Evolutionary conservation across 2,888 invertebrate genomes (phyloP).

Genomic region (Onchidella celtica): DNA sequence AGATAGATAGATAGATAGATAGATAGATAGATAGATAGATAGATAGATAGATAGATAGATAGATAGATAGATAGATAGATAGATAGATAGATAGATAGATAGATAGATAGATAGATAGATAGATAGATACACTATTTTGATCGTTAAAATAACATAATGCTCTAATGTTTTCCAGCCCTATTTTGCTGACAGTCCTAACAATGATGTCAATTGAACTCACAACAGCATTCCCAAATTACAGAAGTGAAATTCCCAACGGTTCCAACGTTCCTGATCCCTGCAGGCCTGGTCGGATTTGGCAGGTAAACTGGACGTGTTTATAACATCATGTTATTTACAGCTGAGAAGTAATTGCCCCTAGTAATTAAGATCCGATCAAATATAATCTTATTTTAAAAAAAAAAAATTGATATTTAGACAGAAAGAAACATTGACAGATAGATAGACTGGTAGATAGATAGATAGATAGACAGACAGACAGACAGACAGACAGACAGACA

Average conservation of each 20-base stretch:
- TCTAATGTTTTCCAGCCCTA: background rate
- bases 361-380: too few species aligned
- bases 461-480: too few species aligned
- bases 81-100: background rate
- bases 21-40: slow-evolving; percentile 10
- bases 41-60: slow-evolving; percentile 10
- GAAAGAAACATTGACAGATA: too few species aligned
- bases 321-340: too few species aligned
- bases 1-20: background rate
- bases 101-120: background rate
- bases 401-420: too few species aligned
- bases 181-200: background rate
- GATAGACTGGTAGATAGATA: too few species aligned
- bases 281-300: background rate
- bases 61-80: background rate
- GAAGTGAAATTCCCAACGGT: background rate
- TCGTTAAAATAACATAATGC: background rate
- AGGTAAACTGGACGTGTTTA: background rate
- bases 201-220: background rate
- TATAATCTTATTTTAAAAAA: too few species aligned
- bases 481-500: too few species aligned
- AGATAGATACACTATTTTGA: background rate
- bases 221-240: background rate
- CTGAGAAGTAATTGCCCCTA: too few species aligned
- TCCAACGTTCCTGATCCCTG: background rate